phyloP scores from a whole-genome alignment of 2,888 invertebrate genomes.

The Ectemnius cavifrons region DNA sequence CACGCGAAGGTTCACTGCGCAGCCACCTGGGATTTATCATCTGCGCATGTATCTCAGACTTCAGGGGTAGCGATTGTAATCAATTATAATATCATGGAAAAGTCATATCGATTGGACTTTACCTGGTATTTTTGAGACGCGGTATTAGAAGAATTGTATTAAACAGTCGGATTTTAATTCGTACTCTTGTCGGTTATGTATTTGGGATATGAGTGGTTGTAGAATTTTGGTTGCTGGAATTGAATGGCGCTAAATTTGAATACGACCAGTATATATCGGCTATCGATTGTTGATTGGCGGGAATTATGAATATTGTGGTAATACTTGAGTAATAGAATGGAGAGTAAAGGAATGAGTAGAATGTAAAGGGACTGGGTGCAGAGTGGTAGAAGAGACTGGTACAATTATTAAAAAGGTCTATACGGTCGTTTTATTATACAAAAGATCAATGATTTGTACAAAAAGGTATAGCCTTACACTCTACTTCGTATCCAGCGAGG shows the following conservation, averaged over 20 bases:
- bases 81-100: background rate
- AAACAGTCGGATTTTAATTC: too few species aligned
- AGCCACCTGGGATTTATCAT: background rate
- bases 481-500: slow-evolving; percentile 33
- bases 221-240: too few species aligned
- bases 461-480: slow-evolving; percentile 62
- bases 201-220: too few species aligned
- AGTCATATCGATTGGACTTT: too few species aligned
- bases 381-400: background rate
- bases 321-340: background rate
- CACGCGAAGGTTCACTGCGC: slow-evolving; percentile 21
- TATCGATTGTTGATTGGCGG: too few species aligned
- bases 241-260: too few species aligned
- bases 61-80: background rate
- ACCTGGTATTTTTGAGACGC: too few species aligned
- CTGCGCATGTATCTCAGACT: slow-evolving; percentile 3
- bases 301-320: too few species aligned
- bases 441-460: slow-evolving; percentile 68
- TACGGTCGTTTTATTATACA: slow-evolving; percentile 65
- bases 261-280: too few species aligned
- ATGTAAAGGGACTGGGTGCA: background rate
- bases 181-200: too few species aligned
- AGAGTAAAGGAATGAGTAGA: background rate
- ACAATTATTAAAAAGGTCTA: slow-evolving; percentile 53
- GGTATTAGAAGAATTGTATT: too few species aligned